Evolutionary conservation across 2,888 invertebrate genomes (phyloP).

Genomic region (Thelaira solivaga): DNA sequence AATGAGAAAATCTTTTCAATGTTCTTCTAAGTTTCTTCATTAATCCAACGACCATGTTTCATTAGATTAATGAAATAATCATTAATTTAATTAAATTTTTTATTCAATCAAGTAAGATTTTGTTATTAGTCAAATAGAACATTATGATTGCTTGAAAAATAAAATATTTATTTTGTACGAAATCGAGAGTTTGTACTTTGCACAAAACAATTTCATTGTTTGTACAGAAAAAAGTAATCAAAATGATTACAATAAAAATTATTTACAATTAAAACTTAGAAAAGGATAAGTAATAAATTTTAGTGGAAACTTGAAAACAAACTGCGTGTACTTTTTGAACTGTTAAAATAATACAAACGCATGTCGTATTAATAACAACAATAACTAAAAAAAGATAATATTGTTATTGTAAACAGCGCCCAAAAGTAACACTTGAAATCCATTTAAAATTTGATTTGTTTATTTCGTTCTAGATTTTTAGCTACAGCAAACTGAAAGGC

Average conservation of each 20-base stretch:
- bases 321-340: constrained; percentile 8
- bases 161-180: no score
- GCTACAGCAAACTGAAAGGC: background rate
- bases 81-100: no score
- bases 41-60: no score
- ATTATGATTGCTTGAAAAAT: no score
- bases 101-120: no score
- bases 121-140: no score
- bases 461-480: constrained; percentile 42
- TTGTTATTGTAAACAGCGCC: constrained; percentile 47
- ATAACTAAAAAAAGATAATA: constrained; percentile 44
- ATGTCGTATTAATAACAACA: constrained; percentile 28
- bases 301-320: constrained; percentile 4
- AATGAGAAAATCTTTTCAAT: no score
- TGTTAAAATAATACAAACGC: constrained; percentile 39
- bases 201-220: no score
- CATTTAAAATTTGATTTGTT: constrained; percentile 63
- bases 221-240: background rate
- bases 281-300: constrained; percentile 27
- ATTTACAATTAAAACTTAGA: constrained; percentile 33
- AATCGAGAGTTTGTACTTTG: no score
- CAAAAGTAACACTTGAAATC: constrained; percentile 60
- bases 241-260: constrained; percentile 6
- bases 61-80: no score
- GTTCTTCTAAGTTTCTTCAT: no score